A percentile compares a stretch with the other conserved stretches of the same genome.
Conservation (phyloP, 2,888 invertebrate species). For the Xylophagus ater region DNA sequence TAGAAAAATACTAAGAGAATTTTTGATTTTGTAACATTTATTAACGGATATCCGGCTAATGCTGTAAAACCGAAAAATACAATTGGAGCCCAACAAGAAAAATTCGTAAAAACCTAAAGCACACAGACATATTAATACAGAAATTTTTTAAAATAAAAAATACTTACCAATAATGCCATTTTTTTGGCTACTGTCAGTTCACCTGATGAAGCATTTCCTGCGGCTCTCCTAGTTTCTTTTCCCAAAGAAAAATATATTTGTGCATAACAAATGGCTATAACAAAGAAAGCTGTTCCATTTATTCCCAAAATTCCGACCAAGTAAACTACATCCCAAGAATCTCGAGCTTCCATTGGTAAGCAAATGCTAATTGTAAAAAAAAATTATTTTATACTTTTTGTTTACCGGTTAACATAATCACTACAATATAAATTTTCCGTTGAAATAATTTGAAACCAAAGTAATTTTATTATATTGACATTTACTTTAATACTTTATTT, state of each 20-base stretch:
- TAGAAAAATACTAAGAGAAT: constrained; percentile 82
- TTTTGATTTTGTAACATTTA: constrained; percentile 69
- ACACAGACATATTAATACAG: neutral
- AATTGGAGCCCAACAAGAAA: constrained; percentile 78
- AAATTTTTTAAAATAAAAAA: neutral
- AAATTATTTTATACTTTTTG: too few relatives aligned
- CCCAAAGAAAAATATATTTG: constrained; percentile 76
- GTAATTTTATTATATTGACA: too few relatives aligned
- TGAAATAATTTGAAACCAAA: too few relatives aligned
- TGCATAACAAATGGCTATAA: constrained; percentile 74
- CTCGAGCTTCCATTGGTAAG: constrained; percentile 71
- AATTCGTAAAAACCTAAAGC: constrained; percentile 57
- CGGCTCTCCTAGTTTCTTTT: constrained; percentile 49
- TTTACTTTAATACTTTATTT: too few relatives aligned
- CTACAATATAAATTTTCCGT: too few relatives aligned
- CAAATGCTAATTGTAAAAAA: too few relatives aligned
- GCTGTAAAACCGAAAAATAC: constrained; percentile 83
- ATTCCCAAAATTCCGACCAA: constrained; percentile 61
- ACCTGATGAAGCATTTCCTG: constrained; percentile 41
- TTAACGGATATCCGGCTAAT: constrained; percentile 68
- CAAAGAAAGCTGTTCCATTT: constrained; percentile 68
- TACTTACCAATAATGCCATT: constrained; percentile 69
- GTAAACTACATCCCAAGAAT: constrained; percentile 58
- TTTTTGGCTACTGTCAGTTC: constrained; percentile 73
- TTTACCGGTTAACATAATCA: too few relatives aligned